phyloP scores from a whole-genome alignment of 1,140 invertebrate species.

The Scylla paramamosain region DNA sequence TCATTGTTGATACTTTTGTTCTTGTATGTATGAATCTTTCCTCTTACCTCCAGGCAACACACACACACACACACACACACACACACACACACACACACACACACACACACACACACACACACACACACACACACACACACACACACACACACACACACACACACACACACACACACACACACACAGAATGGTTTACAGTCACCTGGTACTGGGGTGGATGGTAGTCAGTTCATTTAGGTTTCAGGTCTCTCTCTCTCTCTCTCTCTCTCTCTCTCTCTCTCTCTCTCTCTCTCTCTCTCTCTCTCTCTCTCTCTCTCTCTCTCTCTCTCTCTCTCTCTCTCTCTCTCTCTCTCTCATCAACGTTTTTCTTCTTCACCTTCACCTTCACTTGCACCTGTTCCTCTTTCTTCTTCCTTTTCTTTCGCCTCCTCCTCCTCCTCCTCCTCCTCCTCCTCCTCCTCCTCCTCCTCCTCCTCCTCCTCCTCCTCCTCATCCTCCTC shows the following conservation, averaged over 20 bases:
- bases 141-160: conserved; percentile 15
- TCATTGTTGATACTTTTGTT: no score
- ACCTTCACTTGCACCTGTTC: no score
- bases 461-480: no score
- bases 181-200: neutral
- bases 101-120: conserved; percentile 33
- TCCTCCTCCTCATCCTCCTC: neutral
- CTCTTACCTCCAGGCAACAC: no score
- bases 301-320: neutral
- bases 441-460: neutral
- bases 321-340: neutral
- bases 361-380: neutral
- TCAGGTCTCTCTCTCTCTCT: no score
- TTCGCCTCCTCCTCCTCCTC: neutral
- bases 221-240: no score
- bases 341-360: conserved; percentile 33
- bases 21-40: no score
- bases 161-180: neutral
- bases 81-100: neutral
- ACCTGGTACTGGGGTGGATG: no score
- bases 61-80: neutral
- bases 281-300: conserved; percentile 32
- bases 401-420: neutral
- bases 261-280: neutral
- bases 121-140: conserved; percentile 26